phyloP scores from a whole-genome alignment of 1,140 invertebrate species.

The Drosophila pseudoobscura region DNA sequence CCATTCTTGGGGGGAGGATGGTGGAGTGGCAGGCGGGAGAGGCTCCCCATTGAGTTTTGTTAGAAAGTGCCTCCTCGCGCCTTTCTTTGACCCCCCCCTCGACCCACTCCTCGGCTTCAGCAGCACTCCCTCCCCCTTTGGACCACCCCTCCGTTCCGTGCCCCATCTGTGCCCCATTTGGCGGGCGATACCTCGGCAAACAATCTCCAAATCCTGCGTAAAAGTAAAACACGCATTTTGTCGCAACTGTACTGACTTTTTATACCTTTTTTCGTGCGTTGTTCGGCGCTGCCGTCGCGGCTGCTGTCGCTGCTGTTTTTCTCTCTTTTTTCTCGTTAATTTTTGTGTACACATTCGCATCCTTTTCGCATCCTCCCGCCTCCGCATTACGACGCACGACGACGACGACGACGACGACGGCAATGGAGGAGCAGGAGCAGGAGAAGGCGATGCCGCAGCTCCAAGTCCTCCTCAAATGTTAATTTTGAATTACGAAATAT shows the following conservation, averaged over 20 bases:
- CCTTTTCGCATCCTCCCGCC: conserved; percentile 43
- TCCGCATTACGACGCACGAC: too few relatives aligned
- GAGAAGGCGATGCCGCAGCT: conserved; percentile 48
- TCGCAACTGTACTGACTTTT: conserved; percentile 63
- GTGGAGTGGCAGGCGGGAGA: too few relatives aligned
- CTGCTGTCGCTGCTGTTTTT: conserved; percentile 25
- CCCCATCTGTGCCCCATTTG: too few relatives aligned
- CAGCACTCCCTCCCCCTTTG: too few relatives aligned
- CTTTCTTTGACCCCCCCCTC: too few relatives aligned
- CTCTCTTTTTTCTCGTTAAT: conserved; percentile 63
- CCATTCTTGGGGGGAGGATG: too few relatives aligned
- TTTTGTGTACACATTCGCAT: conserved; percentile 58
- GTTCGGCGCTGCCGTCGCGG: not conserved
- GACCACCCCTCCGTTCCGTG: too few relatives aligned
- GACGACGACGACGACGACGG: conserved; percentile 29
- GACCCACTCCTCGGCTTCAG: too few relatives aligned
- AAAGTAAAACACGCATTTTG: conserved; percentile 65
- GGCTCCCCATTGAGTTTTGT: too few relatives aligned
- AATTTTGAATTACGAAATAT: conserved; percentile 81
- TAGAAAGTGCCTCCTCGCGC: too few relatives aligned
- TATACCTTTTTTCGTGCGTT: conserved; percentile 52
- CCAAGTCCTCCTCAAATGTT: conserved; percentile 81
- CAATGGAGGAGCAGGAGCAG: conserved; percentile 10
- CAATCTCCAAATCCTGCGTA: conserved; percentile 72
- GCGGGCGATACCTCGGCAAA: conserved; percentile 44